Evolutionary conservation across 2,113 vertebrate genomes (phyloP).

Genomic region (Corapipo altera): DNA sequence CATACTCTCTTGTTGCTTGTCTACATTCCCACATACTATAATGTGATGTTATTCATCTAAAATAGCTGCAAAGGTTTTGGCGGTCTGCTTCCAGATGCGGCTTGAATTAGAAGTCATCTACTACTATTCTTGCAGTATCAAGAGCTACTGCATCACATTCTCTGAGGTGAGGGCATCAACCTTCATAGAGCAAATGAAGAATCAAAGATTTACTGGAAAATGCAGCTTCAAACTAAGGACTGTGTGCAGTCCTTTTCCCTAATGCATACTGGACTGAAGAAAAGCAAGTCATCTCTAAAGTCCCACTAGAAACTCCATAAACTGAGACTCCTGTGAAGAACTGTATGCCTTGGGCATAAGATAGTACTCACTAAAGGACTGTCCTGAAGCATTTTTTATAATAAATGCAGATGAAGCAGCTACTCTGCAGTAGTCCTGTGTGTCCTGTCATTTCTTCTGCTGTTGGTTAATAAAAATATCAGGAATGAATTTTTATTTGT

Average conservation of each 20-base stretch:
- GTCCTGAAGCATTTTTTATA: background rate
- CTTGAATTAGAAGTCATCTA: background rate
- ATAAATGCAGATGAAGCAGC: background rate
- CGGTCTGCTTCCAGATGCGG: background rate
- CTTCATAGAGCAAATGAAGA: background rate
- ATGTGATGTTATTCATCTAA: background rate
- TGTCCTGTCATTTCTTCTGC: background rate
- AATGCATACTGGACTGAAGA: background rate
- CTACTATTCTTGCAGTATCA: background rate
- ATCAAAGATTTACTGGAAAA: background rate
- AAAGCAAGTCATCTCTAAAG: background rate
- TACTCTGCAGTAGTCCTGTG: background rate
- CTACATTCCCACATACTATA: background rate
- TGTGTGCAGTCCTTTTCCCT: background rate
- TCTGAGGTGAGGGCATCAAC: background rate
- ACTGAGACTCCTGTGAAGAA: background rate
- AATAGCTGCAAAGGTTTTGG: background rate
- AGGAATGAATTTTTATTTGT: background rate
- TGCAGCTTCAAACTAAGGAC: background rate
- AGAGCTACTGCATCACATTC: background rate
- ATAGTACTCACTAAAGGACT: background rate
- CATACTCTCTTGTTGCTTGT: background rate
- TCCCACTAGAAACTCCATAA: background rate
- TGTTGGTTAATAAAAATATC: background rate
- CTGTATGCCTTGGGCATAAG: background rate